Evolutionary conservation across 2,888 invertebrate species (phyloP).

Genomic region (Epiblema foenella): DNA sequence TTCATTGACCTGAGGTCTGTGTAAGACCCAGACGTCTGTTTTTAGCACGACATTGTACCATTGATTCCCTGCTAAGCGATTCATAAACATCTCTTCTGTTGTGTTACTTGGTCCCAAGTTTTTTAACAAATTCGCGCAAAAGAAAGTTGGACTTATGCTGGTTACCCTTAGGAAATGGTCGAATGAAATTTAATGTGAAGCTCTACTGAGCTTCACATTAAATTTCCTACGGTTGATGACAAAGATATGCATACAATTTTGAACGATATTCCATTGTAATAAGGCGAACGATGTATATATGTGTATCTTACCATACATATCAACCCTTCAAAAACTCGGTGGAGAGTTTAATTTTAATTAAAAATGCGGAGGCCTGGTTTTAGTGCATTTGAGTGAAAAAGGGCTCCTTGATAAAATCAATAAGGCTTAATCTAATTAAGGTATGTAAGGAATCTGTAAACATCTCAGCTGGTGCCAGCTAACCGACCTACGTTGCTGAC

Average conservation of each 20-base stretch:
- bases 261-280: not conserved
- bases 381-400: conserved; percentile 45
- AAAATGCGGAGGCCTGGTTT: conserved; percentile 34
- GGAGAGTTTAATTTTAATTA: conserved; percentile 54
- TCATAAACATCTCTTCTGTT: not conserved
- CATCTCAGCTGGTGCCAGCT: not conserved
- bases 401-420: conserved; percentile 42
- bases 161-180: not conserved
- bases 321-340: conserved; percentile 45
- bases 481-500: too few relatives aligned
- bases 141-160: not conserved
- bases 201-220: too few relatives aligned
- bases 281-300: not conserved
- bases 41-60: conserved; percentile 1
- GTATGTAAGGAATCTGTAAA: conserved; percentile 20
- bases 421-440: conserved; percentile 11
- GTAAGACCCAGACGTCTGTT: conserved; percentile 28
- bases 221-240: not conserved
- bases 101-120: not conserved
- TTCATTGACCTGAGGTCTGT: conserved; percentile 19
- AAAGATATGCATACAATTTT: not conserved
- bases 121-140: not conserved
- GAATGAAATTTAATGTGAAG: too few relatives aligned
- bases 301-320: not conserved
- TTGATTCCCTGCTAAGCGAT: not conserved